These are phyloP conservation scores for Brenthis hecate DNA, from an alignment of 2,888 invertebrate genomes.

Conservation along the genomic window DNA sequence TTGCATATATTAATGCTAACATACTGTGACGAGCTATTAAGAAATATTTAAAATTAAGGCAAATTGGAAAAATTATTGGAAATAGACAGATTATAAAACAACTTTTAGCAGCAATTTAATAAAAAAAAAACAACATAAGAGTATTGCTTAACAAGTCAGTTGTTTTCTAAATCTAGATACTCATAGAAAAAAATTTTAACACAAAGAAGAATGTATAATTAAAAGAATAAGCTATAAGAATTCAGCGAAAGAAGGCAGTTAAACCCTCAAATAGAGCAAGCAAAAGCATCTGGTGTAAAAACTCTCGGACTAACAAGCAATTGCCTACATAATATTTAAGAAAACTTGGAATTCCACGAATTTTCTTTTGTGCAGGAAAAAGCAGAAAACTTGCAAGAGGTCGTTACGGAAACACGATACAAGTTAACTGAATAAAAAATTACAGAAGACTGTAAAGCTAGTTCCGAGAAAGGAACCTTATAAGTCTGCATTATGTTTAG, in stretches of 20 bases:
- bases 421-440: constrained; percentile 37
- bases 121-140: too few relatives aligned
- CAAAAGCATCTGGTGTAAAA: constrained; percentile 11
- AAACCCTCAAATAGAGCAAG: constrained; percentile 2
- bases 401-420: constrained; percentile 38
- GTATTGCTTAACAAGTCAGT: too few relatives aligned
- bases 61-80: too few relatives aligned
- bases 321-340: constrained; percentile 22
- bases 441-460: constrained; percentile 31
- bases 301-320: constrained; percentile 19
- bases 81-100: too few relatives aligned
- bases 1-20: too few relatives aligned
- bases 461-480: constrained; percentile 27
- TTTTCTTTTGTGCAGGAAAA: constrained; percentile 30
- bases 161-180: too few relatives aligned
- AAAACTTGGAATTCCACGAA: constrained; percentile 22
- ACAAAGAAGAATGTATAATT: too few relatives aligned
- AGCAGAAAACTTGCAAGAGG: constrained; percentile 33
- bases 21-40: too few relatives aligned
- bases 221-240: not conserved
- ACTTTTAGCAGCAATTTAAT: too few relatives aligned
- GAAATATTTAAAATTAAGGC: too few relatives aligned
- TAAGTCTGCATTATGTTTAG: constrained; percentile 27
- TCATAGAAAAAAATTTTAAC: too few relatives aligned
- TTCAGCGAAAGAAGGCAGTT: not conserved